Percentiles rank a stretch among this genome's conserved stretches.
These are phyloP conservation scores for Athene noctua DNA, from an alignment of 2,113 vertebrate genomes.

Conservation along the genomic window DNA sequence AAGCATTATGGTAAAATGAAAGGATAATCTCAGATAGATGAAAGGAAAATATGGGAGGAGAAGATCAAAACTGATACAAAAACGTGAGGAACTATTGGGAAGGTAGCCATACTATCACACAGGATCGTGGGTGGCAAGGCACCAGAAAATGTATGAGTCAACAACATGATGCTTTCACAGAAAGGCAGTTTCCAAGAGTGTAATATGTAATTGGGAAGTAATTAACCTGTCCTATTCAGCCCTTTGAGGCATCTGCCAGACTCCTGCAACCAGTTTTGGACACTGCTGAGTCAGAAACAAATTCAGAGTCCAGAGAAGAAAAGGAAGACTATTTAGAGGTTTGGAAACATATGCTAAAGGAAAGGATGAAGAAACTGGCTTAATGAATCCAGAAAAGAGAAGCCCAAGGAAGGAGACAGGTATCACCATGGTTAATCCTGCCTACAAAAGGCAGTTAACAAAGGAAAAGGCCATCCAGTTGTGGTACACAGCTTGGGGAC, in stretches of 20 bases:
- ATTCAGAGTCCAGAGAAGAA: not conserved
- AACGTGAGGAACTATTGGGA: not conserved
- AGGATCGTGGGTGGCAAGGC: not conserved
- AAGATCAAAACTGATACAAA: not conserved
- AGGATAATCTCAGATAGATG: not conserved
- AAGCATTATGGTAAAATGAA: not conserved
- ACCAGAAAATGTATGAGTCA: not conserved
- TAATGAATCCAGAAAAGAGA: not conserved
- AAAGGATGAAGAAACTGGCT: not conserved
- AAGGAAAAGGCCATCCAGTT: not conserved
- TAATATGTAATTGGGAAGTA: not conserved
- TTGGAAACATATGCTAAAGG: not conserved
- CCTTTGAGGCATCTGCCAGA: not conserved
- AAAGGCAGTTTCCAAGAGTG: not conserved
- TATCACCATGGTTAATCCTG: not conserved
- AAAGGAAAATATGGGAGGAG: not conserved
- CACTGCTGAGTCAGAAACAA: not conserved
- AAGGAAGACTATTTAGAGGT: not conserved
- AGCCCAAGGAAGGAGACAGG: not conserved
- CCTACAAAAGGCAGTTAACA: not conserved
- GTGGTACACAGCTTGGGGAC: too few relatives aligned
- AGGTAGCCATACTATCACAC: not conserved
- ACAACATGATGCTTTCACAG: not conserved
- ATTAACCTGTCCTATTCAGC: not conserved
- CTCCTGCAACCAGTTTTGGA: not conserved